Base-by-base conservation (phyloP, 2,888 invertebrate genomes). In the Gastracanthus pulcherrimus region DNA sequence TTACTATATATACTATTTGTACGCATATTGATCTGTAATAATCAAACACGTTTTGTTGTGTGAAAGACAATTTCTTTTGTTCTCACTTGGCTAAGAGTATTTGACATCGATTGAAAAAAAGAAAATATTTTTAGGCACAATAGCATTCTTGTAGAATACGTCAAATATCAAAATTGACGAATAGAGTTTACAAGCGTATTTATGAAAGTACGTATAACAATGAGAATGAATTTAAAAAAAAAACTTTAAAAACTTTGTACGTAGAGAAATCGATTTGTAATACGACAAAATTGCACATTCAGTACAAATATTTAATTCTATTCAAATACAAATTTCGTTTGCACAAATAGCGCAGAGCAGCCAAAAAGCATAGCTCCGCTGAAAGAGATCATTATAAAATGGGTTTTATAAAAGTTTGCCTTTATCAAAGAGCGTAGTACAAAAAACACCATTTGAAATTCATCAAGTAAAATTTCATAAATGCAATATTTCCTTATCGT, bases 51-150 rank as follows among this genome's bases (percentile, higher is more conserved):
- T 62, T 45, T 29, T 26, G 6, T 26, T 36, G 58, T 66, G 36
- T 82, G 79, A 82, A 82, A 82, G 82, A 80, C 82, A 79, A 81
- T 71, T 76, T 78, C 67, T 16, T 74, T 69, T 71, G 36, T 82
- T 70, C 79, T 76, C 76, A 80, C 31, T 5, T 67, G 26, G 23
- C 79, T 82, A 82, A 51, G 74, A 76, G 72, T 80, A 76, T 80
- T 62, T 69, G 76, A 82, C 45, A 78, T 72, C 38, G 51, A 80
- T 76, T 38, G 38, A 78, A 69, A 72, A 58, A 70, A 70, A 11
- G n/a, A n/a, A n/a, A 19, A 60, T 76, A 64, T 41, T 79, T 77
- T 76, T 80, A 82, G 82, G 82, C 82, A 82, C 82, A 78, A 67
- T 79, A 76, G 72, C 41, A 82, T 66, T 76, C 29, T 76, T 66